A percentile compares a stretch with the other conserved stretches of the same genome.
Evolutionary conservation across 1,140 invertebrate genomes (phyloP).

Genomic region (Drosophila malerkotliana): DNA sequence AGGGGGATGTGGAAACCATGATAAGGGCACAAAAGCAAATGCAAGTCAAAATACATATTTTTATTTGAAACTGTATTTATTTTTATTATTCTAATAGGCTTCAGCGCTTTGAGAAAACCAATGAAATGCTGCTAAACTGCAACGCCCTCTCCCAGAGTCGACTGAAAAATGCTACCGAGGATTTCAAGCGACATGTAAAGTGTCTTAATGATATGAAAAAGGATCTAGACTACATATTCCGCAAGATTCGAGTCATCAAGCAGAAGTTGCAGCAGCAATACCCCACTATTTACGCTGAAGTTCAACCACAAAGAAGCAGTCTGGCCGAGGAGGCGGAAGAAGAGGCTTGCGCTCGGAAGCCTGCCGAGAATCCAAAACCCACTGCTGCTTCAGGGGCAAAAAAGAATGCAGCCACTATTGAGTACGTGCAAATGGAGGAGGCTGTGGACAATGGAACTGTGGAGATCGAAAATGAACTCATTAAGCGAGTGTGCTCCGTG

Average conservation of each 20-base stretch:
- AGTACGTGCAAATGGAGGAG: slow-evolving; percentile 83
- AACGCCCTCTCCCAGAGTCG: slow-evolving; percentile 93
- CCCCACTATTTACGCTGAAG: slow-evolving; percentile 92
- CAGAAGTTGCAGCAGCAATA: slow-evolving; percentile 93
- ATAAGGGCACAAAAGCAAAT: slow-evolving; percentile 96
- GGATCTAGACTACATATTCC: slow-evolving; percentile 89
- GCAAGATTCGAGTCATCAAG: slow-evolving; percentile 90
- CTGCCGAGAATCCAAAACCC: not conserved
- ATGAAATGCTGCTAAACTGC: slow-evolving; percentile 98
- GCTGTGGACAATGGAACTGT: slow-evolving; percentile 76
- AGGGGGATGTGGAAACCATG: slow-evolving; percentile 95
- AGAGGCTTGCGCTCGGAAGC: slow-evolving; percentile 59
- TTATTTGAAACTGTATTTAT: not conserved
- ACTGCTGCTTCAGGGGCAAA: slow-evolving; percentile 20
- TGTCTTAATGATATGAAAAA: slow-evolving; percentile 90
- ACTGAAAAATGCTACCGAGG: slow-evolving; percentile 91
- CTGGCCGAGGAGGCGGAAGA: slow-evolving; percentile 87
- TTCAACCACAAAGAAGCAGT: slow-evolving; percentile 85
- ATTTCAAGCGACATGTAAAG: slow-evolving; percentile 95
- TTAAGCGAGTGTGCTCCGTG: slow-evolving; percentile 78
- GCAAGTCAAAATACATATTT: slow-evolving; percentile 84
- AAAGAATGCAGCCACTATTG: slow-evolving; percentile 68
- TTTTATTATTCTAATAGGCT: slow-evolving; percentile 87
- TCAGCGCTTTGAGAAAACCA: slow-evolving; percentile 97
- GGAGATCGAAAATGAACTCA: slow-evolving; percentile 79